phyloP scores from a whole-genome alignment of 1,140 invertebrate species.

The Cataglyphis hispanica region DNA sequence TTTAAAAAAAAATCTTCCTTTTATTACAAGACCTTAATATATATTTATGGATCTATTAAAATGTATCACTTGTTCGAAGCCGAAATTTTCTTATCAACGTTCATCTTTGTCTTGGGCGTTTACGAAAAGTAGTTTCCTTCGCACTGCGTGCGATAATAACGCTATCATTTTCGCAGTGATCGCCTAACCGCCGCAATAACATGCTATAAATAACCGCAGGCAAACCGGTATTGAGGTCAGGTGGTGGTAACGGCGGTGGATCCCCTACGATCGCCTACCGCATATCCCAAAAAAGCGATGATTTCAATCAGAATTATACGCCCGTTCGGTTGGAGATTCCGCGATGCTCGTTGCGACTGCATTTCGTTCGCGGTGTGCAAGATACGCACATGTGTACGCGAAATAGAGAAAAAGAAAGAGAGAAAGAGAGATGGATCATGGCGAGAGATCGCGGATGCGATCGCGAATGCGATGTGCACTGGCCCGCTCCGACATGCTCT shows the following conservation, averaged over 20 bases:
- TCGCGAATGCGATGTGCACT: constrained; percentile 83
- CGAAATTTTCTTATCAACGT: neutral
- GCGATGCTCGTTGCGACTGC: constrained; percentile 31
- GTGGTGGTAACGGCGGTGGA: neutral
- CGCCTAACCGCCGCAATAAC: constrained; percentile 28
- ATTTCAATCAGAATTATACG: neutral
- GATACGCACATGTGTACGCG: neutral
- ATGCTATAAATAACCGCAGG: constrained; percentile 44
- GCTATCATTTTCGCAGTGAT: constrained; percentile 34
- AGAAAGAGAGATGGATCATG: constrained; percentile 43
- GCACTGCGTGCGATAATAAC: constrained; percentile 21
- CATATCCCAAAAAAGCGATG: constrained; percentile 42
- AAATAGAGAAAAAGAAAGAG: too few relatives aligned
- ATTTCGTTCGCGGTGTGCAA: constrained; percentile 27
- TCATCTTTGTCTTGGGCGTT: neutral
- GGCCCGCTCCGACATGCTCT: constrained; percentile 84
- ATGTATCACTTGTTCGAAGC: too few relatives aligned
- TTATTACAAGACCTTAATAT: too few relatives aligned
- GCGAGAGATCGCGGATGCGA: constrained; percentile 77
- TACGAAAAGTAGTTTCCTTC: neutral
- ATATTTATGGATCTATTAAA: too few relatives aligned
- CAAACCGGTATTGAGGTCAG: constrained; percentile 44
- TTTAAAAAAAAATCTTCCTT: too few relatives aligned
- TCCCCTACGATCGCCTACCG: neutral
- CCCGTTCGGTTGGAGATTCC: neutral